Evolutionary conservation across 2,888 invertebrate species (phyloP).

Genomic region (Sesia apiformis): DNA sequence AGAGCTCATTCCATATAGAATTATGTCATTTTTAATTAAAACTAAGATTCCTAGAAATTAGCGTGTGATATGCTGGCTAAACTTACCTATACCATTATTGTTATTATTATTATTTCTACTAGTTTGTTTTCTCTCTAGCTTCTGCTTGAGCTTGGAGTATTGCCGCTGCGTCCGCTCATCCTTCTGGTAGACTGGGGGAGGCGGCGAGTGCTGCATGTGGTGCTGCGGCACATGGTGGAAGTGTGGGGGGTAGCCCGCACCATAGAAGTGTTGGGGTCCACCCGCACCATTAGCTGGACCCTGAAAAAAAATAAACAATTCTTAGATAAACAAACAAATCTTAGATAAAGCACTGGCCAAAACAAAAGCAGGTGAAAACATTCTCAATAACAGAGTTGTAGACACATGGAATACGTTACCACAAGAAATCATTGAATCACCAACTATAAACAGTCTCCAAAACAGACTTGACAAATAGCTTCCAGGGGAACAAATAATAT

Average conservation of each 20-base stretch:
- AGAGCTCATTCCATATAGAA: too few relatives aligned
- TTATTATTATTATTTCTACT: slow-evolving; percentile 36
- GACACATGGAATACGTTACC: too few relatives aligned
- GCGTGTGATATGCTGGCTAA: too few relatives aligned
- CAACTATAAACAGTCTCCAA: too few relatives aligned
- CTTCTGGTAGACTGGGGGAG: slow-evolving; percentile 78
- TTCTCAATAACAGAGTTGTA: too few relatives aligned
- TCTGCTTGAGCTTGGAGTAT: slow-evolving; percentile 83
- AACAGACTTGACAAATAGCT: too few relatives aligned
- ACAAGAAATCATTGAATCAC: too few relatives aligned
- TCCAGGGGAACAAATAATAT: too few relatives aligned
- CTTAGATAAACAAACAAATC: not conserved
- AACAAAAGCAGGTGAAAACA: too few relatives aligned
- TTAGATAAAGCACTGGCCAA: not conserved
- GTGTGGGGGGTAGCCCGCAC: slow-evolving; percentile 73
- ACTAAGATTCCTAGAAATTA: too few relatives aligned
- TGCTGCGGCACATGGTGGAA: slow-evolving; percentile 72
- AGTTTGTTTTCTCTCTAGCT: slow-evolving; percentile 80
- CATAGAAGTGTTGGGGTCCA: slow-evolving; percentile 80
- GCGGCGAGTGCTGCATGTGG: slow-evolving; percentile 82
- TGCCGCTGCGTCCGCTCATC: slow-evolving; percentile 87
- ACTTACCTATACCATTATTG: slow-evolving; percentile 69
- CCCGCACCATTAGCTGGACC: slow-evolving; percentile 81
- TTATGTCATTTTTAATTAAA: too few relatives aligned
- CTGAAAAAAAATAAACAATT: slow-evolving; percentile 51